These are phyloP conservation scores for Sepioteuthis lessoniana DNA, from an alignment of 2,888 invertebrate species.

Conservation along the genomic window DNA sequence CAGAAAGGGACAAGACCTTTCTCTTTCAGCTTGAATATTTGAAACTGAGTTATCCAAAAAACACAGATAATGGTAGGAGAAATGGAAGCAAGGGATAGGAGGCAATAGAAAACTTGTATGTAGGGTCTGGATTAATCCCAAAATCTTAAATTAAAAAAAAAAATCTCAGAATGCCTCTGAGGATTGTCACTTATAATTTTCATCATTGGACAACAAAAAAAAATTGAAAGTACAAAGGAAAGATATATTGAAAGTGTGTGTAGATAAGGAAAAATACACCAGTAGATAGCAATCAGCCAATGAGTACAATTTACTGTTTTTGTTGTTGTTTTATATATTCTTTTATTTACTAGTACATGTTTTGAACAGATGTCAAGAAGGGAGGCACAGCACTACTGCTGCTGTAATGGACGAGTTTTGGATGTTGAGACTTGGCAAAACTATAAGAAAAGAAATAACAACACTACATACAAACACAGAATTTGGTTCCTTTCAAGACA, in stretches of 20 bases:
- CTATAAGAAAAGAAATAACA: neutral
- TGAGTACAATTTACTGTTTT: conserved; percentile 20
- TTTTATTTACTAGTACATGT: conserved; percentile 14
- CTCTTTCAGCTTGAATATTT: neutral
- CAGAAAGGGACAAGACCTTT: neutral
- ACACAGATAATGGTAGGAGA: neutral
- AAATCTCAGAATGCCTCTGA: neutral
- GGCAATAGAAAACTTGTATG: neutral
- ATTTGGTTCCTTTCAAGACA: neutral
- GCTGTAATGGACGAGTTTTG: conserved; percentile 33
- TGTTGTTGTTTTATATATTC: neutral
- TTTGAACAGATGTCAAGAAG: neutral
- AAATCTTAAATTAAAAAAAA: neutral
- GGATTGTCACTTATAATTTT: neutral
- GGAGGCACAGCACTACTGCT: neutral
- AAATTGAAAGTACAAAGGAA: neutral
- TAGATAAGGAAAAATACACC: neutral
- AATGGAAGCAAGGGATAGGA: neutral
- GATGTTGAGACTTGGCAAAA: neutral
- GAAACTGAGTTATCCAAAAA: neutral
- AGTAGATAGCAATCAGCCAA: no score
- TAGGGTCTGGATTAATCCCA: neutral
- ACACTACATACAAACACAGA: conserved; percentile 33
- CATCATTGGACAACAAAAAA: neutral
- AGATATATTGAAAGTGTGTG: neutral